Percentiles rank a stretch among this genome's conserved stretches.
These are phyloP conservation scores for Loris lydekkerianus DNA, from an alignment of 2,797 vertebrate genomes.

Conservation along the genomic window DNA sequence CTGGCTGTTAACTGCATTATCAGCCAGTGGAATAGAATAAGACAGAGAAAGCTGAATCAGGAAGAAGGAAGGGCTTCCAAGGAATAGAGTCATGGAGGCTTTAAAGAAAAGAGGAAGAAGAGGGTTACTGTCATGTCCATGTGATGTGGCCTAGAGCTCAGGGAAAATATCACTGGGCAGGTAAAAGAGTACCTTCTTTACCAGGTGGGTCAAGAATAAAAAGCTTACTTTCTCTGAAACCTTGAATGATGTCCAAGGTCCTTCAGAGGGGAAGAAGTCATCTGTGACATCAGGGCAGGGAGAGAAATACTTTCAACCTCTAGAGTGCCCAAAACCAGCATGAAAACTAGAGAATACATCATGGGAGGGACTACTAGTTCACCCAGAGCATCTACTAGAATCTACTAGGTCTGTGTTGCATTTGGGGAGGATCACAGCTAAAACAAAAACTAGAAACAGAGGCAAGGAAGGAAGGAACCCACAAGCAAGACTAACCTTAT, in stretches of 20 bases:
- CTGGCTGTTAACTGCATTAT: background rate
- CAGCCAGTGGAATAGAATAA: background rate
- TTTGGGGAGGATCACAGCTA: background rate
- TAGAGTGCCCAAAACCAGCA: background rate
- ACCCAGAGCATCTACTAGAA: background rate
- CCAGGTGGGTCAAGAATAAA: background rate
- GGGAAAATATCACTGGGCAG: background rate
- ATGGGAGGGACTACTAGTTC: background rate
- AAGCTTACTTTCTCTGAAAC: background rate
- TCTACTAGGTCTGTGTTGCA: background rate
- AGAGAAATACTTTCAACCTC: slow-evolving; percentile 10
- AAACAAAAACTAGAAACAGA: background rate
- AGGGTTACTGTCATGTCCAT: background rate
- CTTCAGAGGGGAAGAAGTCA: background rate
- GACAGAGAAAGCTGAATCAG: background rate
- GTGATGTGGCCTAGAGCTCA: background rate
- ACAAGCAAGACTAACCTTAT: background rate
- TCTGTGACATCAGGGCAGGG: background rate
- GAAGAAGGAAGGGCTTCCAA: background rate
- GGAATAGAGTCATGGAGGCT: background rate
- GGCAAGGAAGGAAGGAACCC: background rate
- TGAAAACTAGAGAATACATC: background rate
- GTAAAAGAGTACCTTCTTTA: background rate
- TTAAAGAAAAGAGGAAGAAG: background rate
- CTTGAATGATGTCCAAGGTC: background rate